These are phyloP conservation scores for Molossus molossus DNA, from an alignment of 2,797 vertebrate genomes.

Conservation along the genomic window DNA sequence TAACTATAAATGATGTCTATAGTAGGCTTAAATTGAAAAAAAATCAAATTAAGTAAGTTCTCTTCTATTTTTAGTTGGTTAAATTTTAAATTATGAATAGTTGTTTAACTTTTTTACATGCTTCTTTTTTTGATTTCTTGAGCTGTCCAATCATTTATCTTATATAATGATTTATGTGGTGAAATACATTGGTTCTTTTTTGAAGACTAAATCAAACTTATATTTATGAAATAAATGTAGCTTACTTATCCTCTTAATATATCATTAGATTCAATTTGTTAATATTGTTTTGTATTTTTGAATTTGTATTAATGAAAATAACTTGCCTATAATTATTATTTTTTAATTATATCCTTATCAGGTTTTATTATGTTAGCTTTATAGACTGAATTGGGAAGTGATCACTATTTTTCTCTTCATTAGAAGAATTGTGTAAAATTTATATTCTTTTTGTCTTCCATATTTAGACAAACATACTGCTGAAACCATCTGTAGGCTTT, in stretches of 20 bases:
- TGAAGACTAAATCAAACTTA: not conserved
- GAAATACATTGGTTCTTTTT: not conserved
- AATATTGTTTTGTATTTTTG: not conserved
- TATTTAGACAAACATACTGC: not conserved
- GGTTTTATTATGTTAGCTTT: not conserved
- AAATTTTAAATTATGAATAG: not conserved
- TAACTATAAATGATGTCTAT: not conserved
- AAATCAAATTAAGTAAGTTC: not conserved
- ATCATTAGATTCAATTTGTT: not conserved
- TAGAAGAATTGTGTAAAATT: not conserved
- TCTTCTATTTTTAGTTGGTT: not conserved
- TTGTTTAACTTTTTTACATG: not conserved
- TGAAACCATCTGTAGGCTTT: not conserved
- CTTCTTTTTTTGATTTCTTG: not conserved
- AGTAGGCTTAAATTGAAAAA: not conserved
- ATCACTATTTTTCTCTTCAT: not conserved
- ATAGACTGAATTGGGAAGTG: not conserved
- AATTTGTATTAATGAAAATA: conserved; percentile 46
- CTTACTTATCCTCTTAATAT: not conserved
- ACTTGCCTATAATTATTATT: not conserved
- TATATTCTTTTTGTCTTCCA: not conserved
- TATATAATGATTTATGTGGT: conserved; percentile 16
- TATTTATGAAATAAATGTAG: not conserved
- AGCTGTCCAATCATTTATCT: not conserved
- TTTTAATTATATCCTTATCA: not conserved